These are phyloP conservation scores for Erebia aethiops DNA, from an alignment of 2,888 invertebrate genomes.

Conservation along the genomic window DNA sequence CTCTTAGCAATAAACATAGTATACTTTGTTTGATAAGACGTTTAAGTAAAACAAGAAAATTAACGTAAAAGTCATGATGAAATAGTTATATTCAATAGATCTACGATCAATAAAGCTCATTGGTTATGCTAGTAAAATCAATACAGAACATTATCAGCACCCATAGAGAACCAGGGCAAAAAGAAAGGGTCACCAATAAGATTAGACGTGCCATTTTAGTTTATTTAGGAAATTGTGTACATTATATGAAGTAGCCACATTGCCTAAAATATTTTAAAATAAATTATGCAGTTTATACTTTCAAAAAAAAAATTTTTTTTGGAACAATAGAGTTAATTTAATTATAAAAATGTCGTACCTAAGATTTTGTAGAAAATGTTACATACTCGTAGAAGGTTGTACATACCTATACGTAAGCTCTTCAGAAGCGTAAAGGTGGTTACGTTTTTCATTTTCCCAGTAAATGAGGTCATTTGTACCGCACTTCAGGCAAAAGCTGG, in stretches of 20 bases:
- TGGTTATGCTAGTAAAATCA: neutral
- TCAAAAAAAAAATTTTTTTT: neutral
- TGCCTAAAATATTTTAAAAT: too few relatives aligned
- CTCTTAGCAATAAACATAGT: neutral
- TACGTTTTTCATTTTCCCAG: conserved; percentile 29
- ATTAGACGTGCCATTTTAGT: too few relatives aligned
- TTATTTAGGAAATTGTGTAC: too few relatives aligned
- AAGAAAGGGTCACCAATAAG: too few relatives aligned
- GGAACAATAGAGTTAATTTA: too few relatives aligned
- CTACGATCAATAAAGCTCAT: neutral
- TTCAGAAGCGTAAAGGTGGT: conserved; percentile 24
- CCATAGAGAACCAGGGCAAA: too few relatives aligned
- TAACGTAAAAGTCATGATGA: neutral
- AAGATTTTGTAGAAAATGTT: conserved; percentile 27
- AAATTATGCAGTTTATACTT: too few relatives aligned
- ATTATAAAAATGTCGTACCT: neutral
- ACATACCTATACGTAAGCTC: conserved; percentile 22
- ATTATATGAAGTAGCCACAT: too few relatives aligned
- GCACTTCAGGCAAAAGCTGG: conserved; percentile 29
- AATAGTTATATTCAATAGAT: neutral
- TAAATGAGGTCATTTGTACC: conserved; percentile 37
- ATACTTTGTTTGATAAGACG: neutral
- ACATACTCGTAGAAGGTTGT: conserved; percentile 27
- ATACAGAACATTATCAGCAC: too few relatives aligned
- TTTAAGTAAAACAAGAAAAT: neutral